These are phyloP conservation scores for Carcina quercana DNA, from an alignment of 2,888 invertebrate species.

Conservation along the genomic window DNA sequence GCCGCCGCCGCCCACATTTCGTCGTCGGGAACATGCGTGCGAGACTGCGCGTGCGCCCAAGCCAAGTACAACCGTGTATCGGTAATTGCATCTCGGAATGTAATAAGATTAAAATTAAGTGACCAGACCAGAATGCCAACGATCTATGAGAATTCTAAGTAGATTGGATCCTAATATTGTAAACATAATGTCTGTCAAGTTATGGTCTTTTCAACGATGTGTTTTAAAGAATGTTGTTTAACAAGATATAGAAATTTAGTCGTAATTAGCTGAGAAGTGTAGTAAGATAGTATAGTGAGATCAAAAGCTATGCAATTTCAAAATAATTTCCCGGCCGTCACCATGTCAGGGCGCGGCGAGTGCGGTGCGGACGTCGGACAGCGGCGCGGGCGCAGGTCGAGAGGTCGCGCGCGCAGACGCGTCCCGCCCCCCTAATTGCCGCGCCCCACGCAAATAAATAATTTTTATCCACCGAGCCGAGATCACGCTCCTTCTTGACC, in stretches of 20 bases:
- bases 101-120: not conserved
- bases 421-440: slow-evolving; percentile 71
- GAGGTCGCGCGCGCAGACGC: slow-evolving; percentile 64
- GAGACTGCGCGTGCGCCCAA: slow-evolving; percentile 24
- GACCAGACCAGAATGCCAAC: not conserved
- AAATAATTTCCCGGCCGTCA: slow-evolving; percentile 43
- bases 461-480: slow-evolving; percentile 60
- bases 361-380: slow-evolving; percentile 32
- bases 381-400: slow-evolving; percentile 41
- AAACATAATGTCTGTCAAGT: too few species aligned
- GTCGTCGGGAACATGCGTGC: slow-evolving; percentile 30
- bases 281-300: slow-evolving; percentile 41
- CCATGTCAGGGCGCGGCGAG: slow-evolving; percentile 41
- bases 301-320: slow-evolving; percentile 42
- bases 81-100: slow-evolving; percentile 46
- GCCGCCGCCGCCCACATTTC: slow-evolving; percentile 40
- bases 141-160: too few species aligned
- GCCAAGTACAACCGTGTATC: slow-evolving; percentile 38
- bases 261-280: too few species aligned
- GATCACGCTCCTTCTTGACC: slow-evolving; percentile 66
- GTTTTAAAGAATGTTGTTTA: too few species aligned
- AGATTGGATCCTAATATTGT: too few species aligned
- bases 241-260: too few species aligned
- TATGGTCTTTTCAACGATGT: too few species aligned
- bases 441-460: slow-evolving; percentile 73